Base-by-base conservation (phyloP, 2,797 vertebrate genomes). In the Coendou prehensilis region DNA sequence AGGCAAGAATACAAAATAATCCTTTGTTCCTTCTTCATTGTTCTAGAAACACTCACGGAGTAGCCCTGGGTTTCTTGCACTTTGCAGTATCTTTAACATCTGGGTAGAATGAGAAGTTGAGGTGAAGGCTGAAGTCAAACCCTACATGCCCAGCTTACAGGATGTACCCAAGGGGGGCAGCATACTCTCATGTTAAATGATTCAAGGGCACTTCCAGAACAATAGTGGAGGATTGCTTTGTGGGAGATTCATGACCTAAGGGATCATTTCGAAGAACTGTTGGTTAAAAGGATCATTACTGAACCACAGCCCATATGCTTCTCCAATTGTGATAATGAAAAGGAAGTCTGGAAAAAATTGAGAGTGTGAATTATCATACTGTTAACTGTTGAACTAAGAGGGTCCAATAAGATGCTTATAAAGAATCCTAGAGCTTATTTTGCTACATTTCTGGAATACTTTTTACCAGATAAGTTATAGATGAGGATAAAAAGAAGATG, bases 241-340 rank as follows among this genome's bases (percentile, higher is more conserved):
- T 94, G 59, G 71, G 64, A 89, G 93, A 97, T 97, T 97, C 97
- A 97, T 95, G 87, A 97, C 93, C 81, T 87, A 57, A 89, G 86
- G 89, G 94, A 96, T 96, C 64, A 73, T 96, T 95, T 92, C 76
- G 73, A 97, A 96, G 94, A 94, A 95, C 71, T 94, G 59, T 93
- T 97, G 73, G 50, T 84, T 97, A 97, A 96, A 87, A 84, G 56
- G 81, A 93, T 97, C 94, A 95, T 97, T 97, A 97, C 87, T 90
- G 96, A 95, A 90, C 87, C 87, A 93, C 75, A 95, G 91, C 67
- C 97, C 91, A 96, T 93, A 94, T 97, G 95, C 84, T 85, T 84
- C 56, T 92, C 83, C 96, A 96, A 85, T 85, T 96, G 52, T 59
- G 64, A 30, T 69, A 63, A 57, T 94, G 87, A 87, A 89, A 96